These are phyloP conservation scores for Drosophila navojoa DNA, from an alignment of 1,140 invertebrate species.

Conservation along the genomic window DNA sequence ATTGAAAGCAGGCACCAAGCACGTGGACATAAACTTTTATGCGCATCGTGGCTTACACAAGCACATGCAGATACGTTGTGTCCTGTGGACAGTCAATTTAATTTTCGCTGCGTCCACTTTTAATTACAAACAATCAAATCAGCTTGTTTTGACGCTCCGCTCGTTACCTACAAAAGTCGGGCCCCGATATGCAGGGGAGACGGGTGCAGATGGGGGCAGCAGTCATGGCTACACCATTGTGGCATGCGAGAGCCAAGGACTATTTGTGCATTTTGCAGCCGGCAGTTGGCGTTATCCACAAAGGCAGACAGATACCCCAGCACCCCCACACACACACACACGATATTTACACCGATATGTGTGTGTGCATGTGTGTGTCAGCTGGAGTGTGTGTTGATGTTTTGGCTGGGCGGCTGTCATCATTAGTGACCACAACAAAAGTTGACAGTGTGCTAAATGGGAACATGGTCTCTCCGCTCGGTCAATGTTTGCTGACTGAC, in stretches of 20 bases:
- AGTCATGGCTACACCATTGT: constrained; percentile 7
- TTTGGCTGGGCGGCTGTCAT: constrained; percentile 72
- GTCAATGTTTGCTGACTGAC: constrained; percentile 26
- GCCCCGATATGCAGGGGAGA: neutral
- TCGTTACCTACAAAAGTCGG: constrained; percentile 18
- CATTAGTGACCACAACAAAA: constrained; percentile 80
- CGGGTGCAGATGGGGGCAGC: neutral
- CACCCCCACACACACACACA: constrained; percentile 16
- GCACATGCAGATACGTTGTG: constrained; percentile 5
- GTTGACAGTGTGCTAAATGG: constrained; percentile 76
- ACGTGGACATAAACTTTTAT: constrained; percentile 75
- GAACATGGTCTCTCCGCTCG: constrained; percentile 42
- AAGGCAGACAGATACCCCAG: constrained; percentile 8
- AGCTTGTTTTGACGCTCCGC: constrained; percentile 64
- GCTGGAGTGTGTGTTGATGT: constrained; percentile 49
- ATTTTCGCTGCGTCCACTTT: constrained; percentile 77
- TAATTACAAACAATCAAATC: constrained; percentile 83
- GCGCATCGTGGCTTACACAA: constrained; percentile 7
- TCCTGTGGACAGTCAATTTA: constrained; percentile 70
- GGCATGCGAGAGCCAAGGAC: constrained; percentile 23
- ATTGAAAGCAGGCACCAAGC: constrained; percentile 45
- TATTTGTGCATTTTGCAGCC: constrained; percentile 52
- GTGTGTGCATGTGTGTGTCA: constrained; percentile 7
- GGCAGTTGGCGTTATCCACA: constrained; percentile 17
- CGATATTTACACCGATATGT: neutral